Evolutionary conservation across 2,888 invertebrate genomes (phyloP), one percentile per base, ranked within the genome.

Genomic region (Ectemnius cavifrons): DNA sequence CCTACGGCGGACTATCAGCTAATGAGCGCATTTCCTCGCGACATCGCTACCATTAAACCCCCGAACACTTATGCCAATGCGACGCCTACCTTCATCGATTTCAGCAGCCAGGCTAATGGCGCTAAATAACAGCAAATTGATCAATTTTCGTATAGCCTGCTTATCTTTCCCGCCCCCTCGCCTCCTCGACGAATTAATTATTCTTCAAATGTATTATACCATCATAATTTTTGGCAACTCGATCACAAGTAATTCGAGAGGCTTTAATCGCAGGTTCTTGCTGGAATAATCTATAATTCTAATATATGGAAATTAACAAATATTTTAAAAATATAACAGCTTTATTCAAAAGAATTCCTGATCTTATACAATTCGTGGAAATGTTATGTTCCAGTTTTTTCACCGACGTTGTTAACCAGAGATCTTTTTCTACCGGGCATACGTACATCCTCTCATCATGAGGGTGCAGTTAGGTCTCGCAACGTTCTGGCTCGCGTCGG

Each of bases 371-470:
- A 20, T 23, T 23, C 23, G 23, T 2, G 23, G 23, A 23, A 23
- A 23, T 23, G 2, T 23, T 0, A 23, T 23, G 3, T 23, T 23
- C 2, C 20, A 3, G 2, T 23, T 23, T 23, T 23, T 23, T 23
- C 3, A 2, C 3, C 2, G 23, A 23, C 3, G 23, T 56, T 70
- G 62, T 76, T 70, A 71, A 62, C 65, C 8, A 45, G 20, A 57
- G 27, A 68, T 58, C 28, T 16, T 23, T 18, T 28, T 20, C 27
- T 14, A 8, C 2, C 5, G 37, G 5, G 3, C 28, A 20, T 20
- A 8, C 28, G 47, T 67, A 65, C 67, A 73, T 69, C 74, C 52
- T 82, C 67, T 67, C 71, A 62, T 73, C 72, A 70, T 20, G 59
- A 67, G 11, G 56, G 56, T 37, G 18, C 66, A 20, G 59, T 49